Percentiles rank a stretch among this genome's conserved stretches.
These are phyloP conservation scores for Ascaphus truei DNA, from an alignment of 2,113 vertebrate species.

Conservation along the genomic window DNA sequence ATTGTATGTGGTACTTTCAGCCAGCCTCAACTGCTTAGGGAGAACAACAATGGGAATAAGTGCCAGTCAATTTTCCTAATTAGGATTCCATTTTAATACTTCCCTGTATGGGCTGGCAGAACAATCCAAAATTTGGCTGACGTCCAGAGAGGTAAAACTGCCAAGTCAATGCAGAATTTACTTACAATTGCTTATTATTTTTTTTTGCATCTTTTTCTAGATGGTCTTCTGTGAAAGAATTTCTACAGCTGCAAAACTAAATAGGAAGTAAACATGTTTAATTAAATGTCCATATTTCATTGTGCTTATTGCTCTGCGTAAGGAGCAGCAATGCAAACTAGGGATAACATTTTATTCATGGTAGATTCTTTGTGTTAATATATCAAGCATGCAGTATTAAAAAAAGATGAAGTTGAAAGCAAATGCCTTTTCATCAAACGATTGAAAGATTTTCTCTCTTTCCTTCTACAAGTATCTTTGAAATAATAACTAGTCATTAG, in stretches of 20 bases:
- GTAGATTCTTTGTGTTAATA: too few species aligned
- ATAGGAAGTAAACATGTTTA: background rate
- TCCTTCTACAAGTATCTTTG: background rate
- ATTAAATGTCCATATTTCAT: slow-evolving; percentile 27
- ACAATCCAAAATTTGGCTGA: slow-evolving; percentile 20
- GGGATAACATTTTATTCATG: background rate
- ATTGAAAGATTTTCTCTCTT: background rate
- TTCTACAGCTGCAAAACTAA: slow-evolving; percentile 11
- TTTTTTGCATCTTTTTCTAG: slow-evolving; percentile 32
- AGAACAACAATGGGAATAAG: slow-evolving; percentile 40
- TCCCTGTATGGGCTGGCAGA: slow-evolving; percentile 32
- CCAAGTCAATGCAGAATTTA: slow-evolving; percentile 31
- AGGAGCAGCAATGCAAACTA: background rate
- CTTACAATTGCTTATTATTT: slow-evolving; percentile 19
- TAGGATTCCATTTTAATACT: slow-evolving; percentile 43
- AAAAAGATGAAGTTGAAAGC: too few species aligned
- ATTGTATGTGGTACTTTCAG: slow-evolving; percentile 16
- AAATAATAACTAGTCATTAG: background rate
- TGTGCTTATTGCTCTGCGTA: background rate
- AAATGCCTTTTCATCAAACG: slow-evolving; percentile 10
- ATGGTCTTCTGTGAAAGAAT: slow-evolving; percentile 21
- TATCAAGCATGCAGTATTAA: too few species aligned
- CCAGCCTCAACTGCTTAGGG: slow-evolving; percentile 14
- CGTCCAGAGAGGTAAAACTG: background rate
- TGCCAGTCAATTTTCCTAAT: slow-evolving; percentile 50